phyloP scores from a whole-genome alignment of 1,140 invertebrate species.

The Anagrus nilaparvatae region DNA sequence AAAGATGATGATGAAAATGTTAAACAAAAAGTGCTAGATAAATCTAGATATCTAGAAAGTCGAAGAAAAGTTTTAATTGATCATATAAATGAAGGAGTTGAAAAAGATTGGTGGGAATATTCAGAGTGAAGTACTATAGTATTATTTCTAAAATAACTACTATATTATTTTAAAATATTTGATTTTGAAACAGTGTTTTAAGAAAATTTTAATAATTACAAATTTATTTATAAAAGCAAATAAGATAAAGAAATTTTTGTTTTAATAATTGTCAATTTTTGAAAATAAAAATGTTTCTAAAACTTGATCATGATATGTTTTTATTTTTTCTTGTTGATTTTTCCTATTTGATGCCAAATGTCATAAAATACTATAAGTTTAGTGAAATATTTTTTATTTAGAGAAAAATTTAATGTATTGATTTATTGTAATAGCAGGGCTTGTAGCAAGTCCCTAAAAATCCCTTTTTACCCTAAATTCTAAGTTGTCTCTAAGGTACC shows the following conservation, averaged over 20 bases:
- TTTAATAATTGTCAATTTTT: too few relatives aligned
- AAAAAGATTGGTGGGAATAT: conserved; percentile 96
- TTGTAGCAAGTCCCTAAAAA: too few relatives aligned
- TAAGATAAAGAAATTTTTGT: not conserved
- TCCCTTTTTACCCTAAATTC: too few relatives aligned
- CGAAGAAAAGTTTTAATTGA: conserved; percentile 86
- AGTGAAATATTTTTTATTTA: too few relatives aligned
- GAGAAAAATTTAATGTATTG: too few relatives aligned
- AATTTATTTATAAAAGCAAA: not conserved
- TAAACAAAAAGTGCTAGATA: conserved; percentile 98
- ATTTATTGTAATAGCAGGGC: too few relatives aligned
- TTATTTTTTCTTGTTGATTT: too few relatives aligned
- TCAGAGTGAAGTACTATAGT: conserved; percentile 51
- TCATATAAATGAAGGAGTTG: conserved; percentile 96
- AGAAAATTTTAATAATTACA: not conserved
- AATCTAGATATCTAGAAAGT: conserved; percentile 92
- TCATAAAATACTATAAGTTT: too few relatives aligned
- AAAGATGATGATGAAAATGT: conserved; percentile 94
- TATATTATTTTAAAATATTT: not conserved
- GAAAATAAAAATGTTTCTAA: too few relatives aligned
- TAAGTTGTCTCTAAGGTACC: too few relatives aligned
- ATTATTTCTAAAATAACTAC: not conserved
- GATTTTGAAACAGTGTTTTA: not conserved
- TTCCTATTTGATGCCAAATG: too few relatives aligned
- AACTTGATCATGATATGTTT: too few relatives aligned